These are phyloP conservation scores for Zaprionus lineosus DNA, from an alignment of 2,888 invertebrate species.

Conservation along the genomic window DNA sequence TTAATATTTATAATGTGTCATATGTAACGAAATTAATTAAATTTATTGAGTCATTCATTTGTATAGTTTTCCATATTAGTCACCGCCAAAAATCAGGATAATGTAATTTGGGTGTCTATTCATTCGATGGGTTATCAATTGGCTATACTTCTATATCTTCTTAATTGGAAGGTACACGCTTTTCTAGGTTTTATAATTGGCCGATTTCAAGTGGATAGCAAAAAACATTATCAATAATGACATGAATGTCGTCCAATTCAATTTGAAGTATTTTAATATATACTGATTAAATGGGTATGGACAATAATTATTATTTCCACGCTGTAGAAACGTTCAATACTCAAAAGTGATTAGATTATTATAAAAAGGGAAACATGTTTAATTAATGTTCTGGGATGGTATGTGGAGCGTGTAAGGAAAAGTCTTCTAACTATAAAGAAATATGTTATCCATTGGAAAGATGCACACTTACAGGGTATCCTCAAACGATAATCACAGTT, in stretches of 20 bases:
- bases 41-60: too few relatives aligned
- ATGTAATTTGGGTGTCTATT: too few relatives aligned
- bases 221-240: conserved; percentile 28
- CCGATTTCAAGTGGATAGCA: conserved; percentile 24
- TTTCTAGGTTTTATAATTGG: conserved; percentile 11
- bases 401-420: too few relatives aligned
- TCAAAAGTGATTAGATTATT: conserved; percentile 44
- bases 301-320: conserved; percentile 11
- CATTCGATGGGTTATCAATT: too few relatives aligned
- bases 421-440: too few relatives aligned
- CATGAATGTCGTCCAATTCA: conserved; percentile 26
- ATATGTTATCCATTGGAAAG: too few relatives aligned
- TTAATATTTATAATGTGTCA: too few relatives aligned
- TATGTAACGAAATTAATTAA: too few relatives aligned
- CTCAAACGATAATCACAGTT: conserved; percentile 1
- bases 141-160: too few relatives aligned
- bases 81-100: too few relatives aligned
- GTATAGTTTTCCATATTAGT: too few relatives aligned
- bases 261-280: conserved; percentile 49
- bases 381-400: too few relatives aligned
- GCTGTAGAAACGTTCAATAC: conserved; percentile 5
- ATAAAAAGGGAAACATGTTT: conserved; percentile 4
- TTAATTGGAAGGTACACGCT: background rate
- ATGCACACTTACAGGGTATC: conserved; percentile 32
- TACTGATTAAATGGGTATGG: conserved; percentile 33